Base-by-base conservation (phyloP, 2,888 invertebrate species). In the Limulus polyphemus region DNA sequence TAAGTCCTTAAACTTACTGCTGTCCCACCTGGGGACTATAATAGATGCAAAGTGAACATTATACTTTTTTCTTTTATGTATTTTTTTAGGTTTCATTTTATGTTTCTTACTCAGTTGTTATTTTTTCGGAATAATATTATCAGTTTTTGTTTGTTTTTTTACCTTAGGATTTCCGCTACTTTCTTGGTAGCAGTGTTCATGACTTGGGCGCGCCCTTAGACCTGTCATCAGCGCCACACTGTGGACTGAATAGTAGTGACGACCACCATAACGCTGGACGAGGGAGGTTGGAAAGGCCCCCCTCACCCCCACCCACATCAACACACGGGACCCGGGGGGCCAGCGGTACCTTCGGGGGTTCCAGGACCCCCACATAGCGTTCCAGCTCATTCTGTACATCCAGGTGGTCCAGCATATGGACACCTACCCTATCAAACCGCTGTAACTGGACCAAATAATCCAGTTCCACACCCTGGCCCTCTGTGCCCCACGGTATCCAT, bases 281-380 rank as follows among this genome's bases (percentile, higher is more conserved):
- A 16, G 54, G 54, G 17, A 16, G 54, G 54, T 54, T 54, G 54
- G 54, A 54, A 54, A 32, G 54, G 54, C 54, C 54, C 54, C 54
- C 54, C 54, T 11, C 54, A 54, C 14, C 54, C 16, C 54, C 54
- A 54, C 9, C 54, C 54, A 32, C 17, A 32, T 32, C 32, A 16
- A 11, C 54, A 54, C 14, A 62, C 65, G 65, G 63, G 60, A 60
- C 60, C 59, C 63, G 64, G 54, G 32, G 57, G 54, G 16, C 17
- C 48, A 46, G 32, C 49, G 48, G 56, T 48, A 47, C 63, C 62
- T 12, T 16, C 61, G 55, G 58, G 57, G 58, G 65, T 62, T 56
- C 59, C 50, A 47, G 63, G 64, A 49, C 62, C 81, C 64, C 80
- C 81, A 1, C 71, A 61, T 60, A 52, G 52, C 56, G 59, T 58